phyloP scores from a whole-genome alignment of 2,113 vertebrate species.

The Podarcis cretensis region DNA sequence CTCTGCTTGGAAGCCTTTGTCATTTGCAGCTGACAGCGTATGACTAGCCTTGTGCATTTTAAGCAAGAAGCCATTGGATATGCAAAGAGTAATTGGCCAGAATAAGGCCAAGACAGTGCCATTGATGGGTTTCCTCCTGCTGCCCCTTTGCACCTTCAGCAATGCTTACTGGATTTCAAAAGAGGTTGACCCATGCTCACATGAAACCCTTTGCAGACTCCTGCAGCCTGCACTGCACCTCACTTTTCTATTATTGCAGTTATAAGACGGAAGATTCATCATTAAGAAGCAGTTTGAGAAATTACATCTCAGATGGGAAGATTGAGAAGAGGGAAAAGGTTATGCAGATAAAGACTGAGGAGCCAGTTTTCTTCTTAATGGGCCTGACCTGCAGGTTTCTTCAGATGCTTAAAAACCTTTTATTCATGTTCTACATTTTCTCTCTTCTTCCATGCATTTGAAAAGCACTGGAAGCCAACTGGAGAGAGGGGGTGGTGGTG shows the following conservation, averaged over 20 bases:
- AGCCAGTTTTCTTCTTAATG: slow-evolving; percentile 34
- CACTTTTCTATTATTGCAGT: slow-evolving; percentile 47
- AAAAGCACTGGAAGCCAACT: slow-evolving; percentile 48
- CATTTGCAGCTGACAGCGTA: background rate
- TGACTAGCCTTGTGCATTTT: background rate
- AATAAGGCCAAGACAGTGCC: background rate
- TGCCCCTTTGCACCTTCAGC: background rate
- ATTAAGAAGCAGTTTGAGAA: slow-evolving; percentile 41
- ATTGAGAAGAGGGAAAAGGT: slow-evolving; percentile 47
- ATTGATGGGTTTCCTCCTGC: background rate
- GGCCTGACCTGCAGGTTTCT: slow-evolving; percentile 42
- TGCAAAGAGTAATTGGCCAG: slow-evolving; percentile 28
- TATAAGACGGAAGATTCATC: slow-evolving; percentile 28
- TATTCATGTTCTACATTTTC: slow-evolving; percentile 50
- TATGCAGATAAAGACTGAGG: slow-evolving; percentile 22
- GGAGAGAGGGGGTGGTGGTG: slow-evolving; percentile 9
- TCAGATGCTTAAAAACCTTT: slow-evolving; percentile 56
- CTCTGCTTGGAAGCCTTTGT: background rate
- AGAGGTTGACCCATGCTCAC: slow-evolving; percentile 34
- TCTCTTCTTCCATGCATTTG: slow-evolving; percentile 57
- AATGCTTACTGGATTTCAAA: background rate
- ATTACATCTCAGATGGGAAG: slow-evolving; percentile 46
- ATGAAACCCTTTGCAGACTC: slow-evolving; percentile 1
- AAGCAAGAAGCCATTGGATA: slow-evolving; percentile 11
- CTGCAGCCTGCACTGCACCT: background rate